Base-by-base conservation (phyloP, 2,888 invertebrate genomes). In the Andrena marginata region DNA sequence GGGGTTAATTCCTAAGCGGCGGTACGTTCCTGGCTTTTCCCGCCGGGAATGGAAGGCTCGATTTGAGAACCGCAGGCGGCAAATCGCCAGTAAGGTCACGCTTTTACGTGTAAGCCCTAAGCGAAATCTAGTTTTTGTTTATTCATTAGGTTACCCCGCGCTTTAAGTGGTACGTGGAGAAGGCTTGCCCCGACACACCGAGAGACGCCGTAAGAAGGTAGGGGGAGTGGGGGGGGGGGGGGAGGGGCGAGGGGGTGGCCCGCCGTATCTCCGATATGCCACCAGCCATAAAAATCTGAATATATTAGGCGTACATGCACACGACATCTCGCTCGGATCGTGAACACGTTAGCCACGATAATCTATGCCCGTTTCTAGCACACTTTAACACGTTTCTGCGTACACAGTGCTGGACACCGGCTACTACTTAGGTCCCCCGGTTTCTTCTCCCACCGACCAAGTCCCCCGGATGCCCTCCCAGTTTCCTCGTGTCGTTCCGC, bases 201-300 rank as follows among this genome's bases (percentile, higher is more conserved):
- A 63, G 56, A 56, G 56, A 62, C 59, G 51, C 67, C 35, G 54
- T 70, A 20, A 63, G 48, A 62, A 56, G 54, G 16, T 54, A 51
- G 31, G 82, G 26, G 31, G 51, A 4, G 26, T 8, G 51, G n/a
- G 8, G 49, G 72, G 49, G 65, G 33, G 26, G 10, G 51, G n/a
- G 8, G 49, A 75, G 49, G 65, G 33, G 31, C 10, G 35, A 54
- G 60, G 75, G 74, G 84, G 76, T 74, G 77, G 87, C 76, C 80
- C 78, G 82, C 86, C 91, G 90, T 92, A 93, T 93, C 92, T 92
- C 91, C 91, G 93, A 93, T 92, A 92, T 90, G 91, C 93, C 92
- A 92, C 90, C 89, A 90, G 93, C 92, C 89, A 93, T 93, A 93
- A 94, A 94, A 93, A 94, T 94, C 92, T 93, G 93, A 94, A 93